These are phyloP conservation scores for Pleuronectes platessa DNA, from an alignment of 2,113 vertebrate species.

Conservation along the genomic window DNA sequence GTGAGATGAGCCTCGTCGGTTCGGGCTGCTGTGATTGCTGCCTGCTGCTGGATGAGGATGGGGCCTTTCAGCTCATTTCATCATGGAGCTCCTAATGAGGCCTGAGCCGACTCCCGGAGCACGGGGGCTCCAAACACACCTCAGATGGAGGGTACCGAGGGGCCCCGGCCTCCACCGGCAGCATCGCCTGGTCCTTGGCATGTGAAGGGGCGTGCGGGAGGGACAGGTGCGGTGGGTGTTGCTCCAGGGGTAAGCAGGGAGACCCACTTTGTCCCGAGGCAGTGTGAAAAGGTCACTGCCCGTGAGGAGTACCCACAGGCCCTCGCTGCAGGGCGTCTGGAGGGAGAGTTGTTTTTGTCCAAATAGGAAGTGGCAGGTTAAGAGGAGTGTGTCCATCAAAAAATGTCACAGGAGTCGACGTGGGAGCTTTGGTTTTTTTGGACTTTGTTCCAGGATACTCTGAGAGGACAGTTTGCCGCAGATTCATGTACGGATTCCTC, in stretches of 20 bases:
- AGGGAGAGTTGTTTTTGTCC: constrained; percentile 75
- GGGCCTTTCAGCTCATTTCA: constrained; percentile 85
- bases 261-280: constrained; percentile 78
- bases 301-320: constrained; percentile 71
- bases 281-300: constrained; percentile 82
- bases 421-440: constrained; percentile 42
- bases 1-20: constrained; percentile 74
- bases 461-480: constrained; percentile 5
- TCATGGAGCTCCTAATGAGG: constrained; percentile 84
- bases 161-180: constrained; percentile 56
- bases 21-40: constrained; percentile 77
- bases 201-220: constrained; percentile 5
- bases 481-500: background rate
- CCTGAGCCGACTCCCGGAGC: constrained; percentile 71
- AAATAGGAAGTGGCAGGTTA: constrained; percentile 81
- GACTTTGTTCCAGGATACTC: constrained; percentile 40
- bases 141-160: constrained; percentile 57
- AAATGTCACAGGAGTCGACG: constrained; percentile 14
- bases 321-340: constrained; percentile 73
- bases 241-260: constrained; percentile 74
- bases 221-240: constrained; percentile 54
- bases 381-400: constrained; percentile 70
- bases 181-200: constrained; percentile 44
- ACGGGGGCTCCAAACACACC: constrained; percentile 62
- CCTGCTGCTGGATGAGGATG: constrained; percentile 60